Conservation (phyloP, 1,140 invertebrate genomes). For the Drosophila suzukii region DNA sequence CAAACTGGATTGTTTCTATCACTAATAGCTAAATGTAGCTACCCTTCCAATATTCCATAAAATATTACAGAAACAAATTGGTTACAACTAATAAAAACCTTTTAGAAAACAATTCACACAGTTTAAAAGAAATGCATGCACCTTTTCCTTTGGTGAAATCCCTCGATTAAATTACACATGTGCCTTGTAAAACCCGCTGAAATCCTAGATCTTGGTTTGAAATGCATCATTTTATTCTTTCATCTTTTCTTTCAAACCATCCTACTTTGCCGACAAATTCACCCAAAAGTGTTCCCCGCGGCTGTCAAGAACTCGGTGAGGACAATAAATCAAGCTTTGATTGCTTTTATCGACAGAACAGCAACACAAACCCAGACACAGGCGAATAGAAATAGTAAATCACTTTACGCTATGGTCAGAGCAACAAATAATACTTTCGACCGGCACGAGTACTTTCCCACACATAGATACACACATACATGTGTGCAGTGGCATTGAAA, state of each 20-base stretch:
- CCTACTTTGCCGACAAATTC: slow-evolving; percentile 27
- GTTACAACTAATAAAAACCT: too few species aligned
- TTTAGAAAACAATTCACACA: not conserved
- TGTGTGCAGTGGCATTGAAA: slow-evolving; percentile 31
- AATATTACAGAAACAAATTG: not conserved
- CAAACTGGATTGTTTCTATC: too few species aligned
- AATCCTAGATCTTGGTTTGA: not conserved
- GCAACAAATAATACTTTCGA: slow-evolving; percentile 44
- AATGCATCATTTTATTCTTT: slow-evolving; percentile 24
- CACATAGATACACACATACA: slow-evolving; percentile 1
- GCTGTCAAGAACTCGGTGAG: slow-evolving; percentile 18
- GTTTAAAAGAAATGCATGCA: not conserved
- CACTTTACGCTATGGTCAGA: slow-evolving; percentile 41
- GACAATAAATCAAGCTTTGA: slow-evolving; percentile 59
- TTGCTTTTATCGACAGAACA: slow-evolving; percentile 58
- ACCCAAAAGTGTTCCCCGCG: slow-evolving; percentile 12
- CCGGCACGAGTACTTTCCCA: slow-evolving; percentile 15
- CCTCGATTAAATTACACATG: slow-evolving; percentile 2
- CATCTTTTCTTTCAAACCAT: slow-evolving; percentile 4
- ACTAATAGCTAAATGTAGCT: too few species aligned
- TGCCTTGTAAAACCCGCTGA: not conserved
- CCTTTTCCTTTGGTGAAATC: too few species aligned
- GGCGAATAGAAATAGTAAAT: slow-evolving; percentile 40
- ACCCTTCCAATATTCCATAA: too few species aligned
- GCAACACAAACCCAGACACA: slow-evolving; percentile 20